Evolutionary conservation across 2,113 vertebrate species (phyloP).

Genomic region (Rhizomys pruinosus): DNA sequence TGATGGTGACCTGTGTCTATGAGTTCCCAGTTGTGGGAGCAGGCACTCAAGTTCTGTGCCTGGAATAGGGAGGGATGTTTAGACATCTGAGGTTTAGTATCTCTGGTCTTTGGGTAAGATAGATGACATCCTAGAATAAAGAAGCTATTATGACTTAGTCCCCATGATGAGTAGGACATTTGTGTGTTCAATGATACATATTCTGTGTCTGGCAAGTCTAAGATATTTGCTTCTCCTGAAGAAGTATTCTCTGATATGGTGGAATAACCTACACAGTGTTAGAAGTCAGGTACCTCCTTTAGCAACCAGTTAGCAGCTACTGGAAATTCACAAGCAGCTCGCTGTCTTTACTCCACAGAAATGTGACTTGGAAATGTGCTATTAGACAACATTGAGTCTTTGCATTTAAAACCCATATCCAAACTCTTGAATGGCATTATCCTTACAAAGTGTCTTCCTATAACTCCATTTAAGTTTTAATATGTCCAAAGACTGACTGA

Average conservation of each 20-base stretch:
- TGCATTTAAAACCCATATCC: conserved; percentile 10
- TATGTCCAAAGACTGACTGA: not conserved
- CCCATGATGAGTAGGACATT: not conserved
- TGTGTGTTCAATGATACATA: not conserved
- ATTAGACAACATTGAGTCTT: not conserved
- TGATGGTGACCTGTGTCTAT: too few species aligned
- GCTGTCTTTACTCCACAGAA: too few species aligned
- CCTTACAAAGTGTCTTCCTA: not conserved
- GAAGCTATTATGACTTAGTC: not conserved
- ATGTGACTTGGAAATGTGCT: too few species aligned
- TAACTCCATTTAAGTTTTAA: not conserved
- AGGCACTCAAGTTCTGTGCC: too few species aligned
- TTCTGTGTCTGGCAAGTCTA: not conserved
- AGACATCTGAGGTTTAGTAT: not conserved
- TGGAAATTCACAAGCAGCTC: too few species aligned
- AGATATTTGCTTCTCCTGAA: not conserved
- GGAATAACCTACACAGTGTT: not conserved
- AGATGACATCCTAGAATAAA: not conserved
- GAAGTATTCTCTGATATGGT: not conserved
- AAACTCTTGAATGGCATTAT: not conserved
- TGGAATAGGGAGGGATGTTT: not conserved
- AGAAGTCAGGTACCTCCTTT: too few species aligned
- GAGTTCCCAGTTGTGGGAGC: too few species aligned
- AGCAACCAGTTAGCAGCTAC: too few species aligned
- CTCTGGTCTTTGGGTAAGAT: not conserved